Evolutionary conservation across 2,888 invertebrate genomes (phyloP).

Genomic region (Tetragnatha montana): DNA sequence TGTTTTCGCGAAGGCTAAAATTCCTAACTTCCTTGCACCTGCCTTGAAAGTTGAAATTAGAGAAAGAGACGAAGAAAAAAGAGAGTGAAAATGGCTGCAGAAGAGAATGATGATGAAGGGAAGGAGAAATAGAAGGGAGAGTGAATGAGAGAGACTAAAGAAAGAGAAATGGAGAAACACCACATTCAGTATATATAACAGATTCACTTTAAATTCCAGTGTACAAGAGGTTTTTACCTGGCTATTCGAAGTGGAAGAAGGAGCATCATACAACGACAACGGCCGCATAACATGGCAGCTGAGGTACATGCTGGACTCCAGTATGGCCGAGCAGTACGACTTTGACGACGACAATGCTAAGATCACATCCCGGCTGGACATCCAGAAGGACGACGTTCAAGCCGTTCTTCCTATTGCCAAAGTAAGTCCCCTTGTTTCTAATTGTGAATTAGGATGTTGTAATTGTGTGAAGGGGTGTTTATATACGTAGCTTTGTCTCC

Average conservation of each 20-base stretch:
- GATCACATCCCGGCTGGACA: conserved; percentile 88
- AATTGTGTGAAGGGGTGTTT: too few species aligned
- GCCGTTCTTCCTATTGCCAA: conserved; percentile 95
- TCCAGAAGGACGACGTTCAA: conserved; percentile 95
- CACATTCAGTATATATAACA: too few species aligned
- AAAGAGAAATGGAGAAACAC: too few species aligned
- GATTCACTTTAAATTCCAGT: conserved; percentile 73
- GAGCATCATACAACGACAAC: conserved; percentile 85
- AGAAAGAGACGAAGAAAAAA: too few species aligned
- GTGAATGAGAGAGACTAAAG: too few species aligned
- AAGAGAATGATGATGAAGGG: too few species aligned
- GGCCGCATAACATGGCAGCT: conserved; percentile 92
- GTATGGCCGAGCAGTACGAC: conserved; percentile 75
- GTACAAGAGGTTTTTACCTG: conserved; percentile 91
- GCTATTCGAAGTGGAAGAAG: conserved; percentile 91
- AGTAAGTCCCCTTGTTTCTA: conserved; percentile 79
- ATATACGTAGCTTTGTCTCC: conserved; percentile 73
- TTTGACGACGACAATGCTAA: conserved; percentile 79
- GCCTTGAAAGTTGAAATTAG: too few species aligned
- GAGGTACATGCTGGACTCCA: conserved; percentile 80
- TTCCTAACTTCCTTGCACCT: too few species aligned
- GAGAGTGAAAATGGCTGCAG: too few species aligned
- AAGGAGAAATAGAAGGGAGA: too few species aligned
- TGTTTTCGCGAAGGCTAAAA: too few species aligned
- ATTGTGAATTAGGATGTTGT: too few species aligned